These are phyloP conservation scores for Aeoliscus strigatus DNA, from an alignment of 2,797 vertebrate species.

Conservation along the genomic window DNA sequence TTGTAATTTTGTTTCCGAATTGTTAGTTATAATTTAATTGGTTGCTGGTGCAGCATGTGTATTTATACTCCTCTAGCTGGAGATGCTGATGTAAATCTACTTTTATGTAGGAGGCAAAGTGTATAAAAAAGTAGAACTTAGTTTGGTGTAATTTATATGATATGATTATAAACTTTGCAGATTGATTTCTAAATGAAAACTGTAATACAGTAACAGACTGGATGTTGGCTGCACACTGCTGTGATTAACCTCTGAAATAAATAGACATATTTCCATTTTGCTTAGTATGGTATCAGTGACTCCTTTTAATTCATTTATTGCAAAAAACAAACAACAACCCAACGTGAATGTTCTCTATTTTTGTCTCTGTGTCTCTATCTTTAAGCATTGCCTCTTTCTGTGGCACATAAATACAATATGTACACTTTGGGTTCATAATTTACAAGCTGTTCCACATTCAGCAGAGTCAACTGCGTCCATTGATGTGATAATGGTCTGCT, in stretches of 20 bases:
- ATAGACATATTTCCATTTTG: conserved; percentile 40
- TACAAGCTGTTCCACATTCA: neutral
- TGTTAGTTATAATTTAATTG: conserved; percentile 65
- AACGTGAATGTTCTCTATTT: conserved; percentile 3
- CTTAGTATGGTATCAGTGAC: conserved; percentile 15
- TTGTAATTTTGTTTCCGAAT: conserved; percentile 18
- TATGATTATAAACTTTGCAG: conserved; percentile 16
- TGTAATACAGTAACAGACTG: conserved; percentile 49
- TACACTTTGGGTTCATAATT: neutral
- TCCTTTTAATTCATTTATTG: conserved; percentile 31
- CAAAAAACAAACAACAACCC: conserved; percentile 8
- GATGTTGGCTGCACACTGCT: conserved; percentile 57
- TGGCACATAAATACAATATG: conserved; percentile 17
- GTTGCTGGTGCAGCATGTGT: conserved; percentile 55
- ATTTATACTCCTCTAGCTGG: conserved; percentile 71
- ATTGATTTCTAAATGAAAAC: conserved; percentile 35
- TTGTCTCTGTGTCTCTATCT: conserved; percentile 18
- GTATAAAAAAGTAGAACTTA: conserved; percentile 60
- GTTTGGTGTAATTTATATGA: conserved; percentile 62
- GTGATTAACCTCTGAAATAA: conserved; percentile 69
- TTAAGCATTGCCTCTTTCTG: conserved; percentile 11
- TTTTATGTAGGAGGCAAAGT: conserved; percentile 55
- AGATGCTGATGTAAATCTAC: conserved; percentile 61
- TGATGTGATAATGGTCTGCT: conserved; percentile 31
- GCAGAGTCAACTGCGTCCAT: conserved; percentile 43